These are phyloP conservation scores for Lycophotia porphyrea DNA, from an alignment of 2,888 invertebrate species.

Conservation along the genomic window DNA sequence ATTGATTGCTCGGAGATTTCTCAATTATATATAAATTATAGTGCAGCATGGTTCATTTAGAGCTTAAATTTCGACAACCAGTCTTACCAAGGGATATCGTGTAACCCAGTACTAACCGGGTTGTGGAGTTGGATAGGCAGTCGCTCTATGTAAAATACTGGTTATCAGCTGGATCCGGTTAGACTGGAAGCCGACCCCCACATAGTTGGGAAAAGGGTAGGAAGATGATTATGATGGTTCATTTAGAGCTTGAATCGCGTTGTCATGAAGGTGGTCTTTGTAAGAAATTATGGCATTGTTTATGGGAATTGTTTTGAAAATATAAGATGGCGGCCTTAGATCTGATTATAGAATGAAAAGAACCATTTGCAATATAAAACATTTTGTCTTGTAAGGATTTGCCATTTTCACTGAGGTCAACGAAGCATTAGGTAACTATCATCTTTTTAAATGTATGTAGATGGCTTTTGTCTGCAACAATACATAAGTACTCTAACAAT, in stretches of 20 bases:
- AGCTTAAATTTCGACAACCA: not conserved
- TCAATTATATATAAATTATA: not conserved
- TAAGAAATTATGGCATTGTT: not conserved
- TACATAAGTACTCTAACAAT: not conserved
- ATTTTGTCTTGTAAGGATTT: too few species aligned
- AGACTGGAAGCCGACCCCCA: not conserved
- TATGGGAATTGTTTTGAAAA: not conserved
- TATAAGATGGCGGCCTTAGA: not conserved
- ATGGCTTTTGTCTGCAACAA: not conserved
- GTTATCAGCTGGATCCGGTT: not conserved
- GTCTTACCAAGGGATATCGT: not conserved
- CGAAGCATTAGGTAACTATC: not conserved
- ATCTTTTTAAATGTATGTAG: not conserved
- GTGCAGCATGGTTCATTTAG: not conserved
- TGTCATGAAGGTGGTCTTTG: not conserved
- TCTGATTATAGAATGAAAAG: too few species aligned
- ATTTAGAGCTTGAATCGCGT: not conserved
- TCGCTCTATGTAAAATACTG: not conserved
- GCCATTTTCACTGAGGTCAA: not conserved
- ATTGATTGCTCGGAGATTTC: conserved; percentile 34
- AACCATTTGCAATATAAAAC: too few species aligned
- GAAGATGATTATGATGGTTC: not conserved
- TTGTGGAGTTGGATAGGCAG: not conserved
- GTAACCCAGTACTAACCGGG: not conserved
- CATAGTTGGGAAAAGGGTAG: not conserved